Percentiles rank a stretch among this genome's conserved stretches.
Conservation (phyloP, 2,113 vertebrate species). For the Hymenochirus boettgeri region DNA sequence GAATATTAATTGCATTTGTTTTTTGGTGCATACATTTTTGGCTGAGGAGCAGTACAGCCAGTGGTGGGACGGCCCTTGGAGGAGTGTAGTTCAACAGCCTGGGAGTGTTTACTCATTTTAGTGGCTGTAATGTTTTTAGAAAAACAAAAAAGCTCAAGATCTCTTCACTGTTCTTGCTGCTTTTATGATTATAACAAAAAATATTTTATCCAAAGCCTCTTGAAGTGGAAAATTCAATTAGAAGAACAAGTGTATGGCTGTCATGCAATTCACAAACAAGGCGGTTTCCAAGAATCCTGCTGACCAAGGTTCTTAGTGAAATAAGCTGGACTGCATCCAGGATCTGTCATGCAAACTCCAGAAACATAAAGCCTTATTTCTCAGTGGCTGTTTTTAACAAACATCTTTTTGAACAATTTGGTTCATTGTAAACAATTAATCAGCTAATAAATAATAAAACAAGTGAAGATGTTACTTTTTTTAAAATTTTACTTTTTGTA, state of each 20-base stretch:
- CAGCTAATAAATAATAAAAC: too few species aligned
- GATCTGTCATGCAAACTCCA: background rate
- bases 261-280: conserved; percentile 47
- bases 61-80: too few species aligned
- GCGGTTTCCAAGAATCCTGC: conserved; percentile 44
- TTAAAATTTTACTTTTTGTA: too few species aligned
- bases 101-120: conserved; percentile 1
- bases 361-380: background rate
- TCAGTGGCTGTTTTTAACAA: too few species aligned
- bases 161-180: conserved; percentile 29
- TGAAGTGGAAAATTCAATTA: conserved; percentile 54
- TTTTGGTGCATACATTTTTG: too few species aligned
- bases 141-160: conserved; percentile 45
- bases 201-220: conserved; percentile 45
- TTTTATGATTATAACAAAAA: conserved; percentile 49
- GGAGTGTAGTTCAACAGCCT: too few species aligned
- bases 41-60: too few species aligned
- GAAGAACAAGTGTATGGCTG: conserved; percentile 46
- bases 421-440: too few species aligned
- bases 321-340: conserved; percentile 7
- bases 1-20: too few species aligned
- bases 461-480: too few species aligned
- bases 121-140: conserved; percentile 38
- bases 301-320: background rate
- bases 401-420: too few species aligned